phyloP scores from a whole-genome alignment of 2,113 vertebrate species.

The Reinhardtius hippoglossoides region DNA sequence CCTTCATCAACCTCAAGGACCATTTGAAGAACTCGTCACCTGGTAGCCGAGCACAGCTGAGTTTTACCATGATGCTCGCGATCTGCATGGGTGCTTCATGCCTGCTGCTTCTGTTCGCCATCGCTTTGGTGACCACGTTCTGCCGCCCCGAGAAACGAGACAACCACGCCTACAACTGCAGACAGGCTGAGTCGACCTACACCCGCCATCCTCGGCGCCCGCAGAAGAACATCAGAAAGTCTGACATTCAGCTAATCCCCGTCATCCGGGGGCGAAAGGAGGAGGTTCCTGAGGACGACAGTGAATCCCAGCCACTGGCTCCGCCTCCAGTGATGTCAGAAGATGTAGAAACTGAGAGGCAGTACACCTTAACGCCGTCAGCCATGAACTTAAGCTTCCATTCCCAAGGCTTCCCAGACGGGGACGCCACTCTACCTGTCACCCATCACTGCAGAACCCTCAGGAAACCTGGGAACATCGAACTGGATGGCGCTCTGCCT shows the following conservation, averaged over 20 bases:
- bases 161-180: conserved; percentile 92
- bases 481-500: conserved; percentile 72
- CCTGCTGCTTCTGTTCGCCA: conserved; percentile 83
- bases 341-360: conserved; percentile 73
- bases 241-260: conserved; percentile 92
- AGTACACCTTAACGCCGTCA: conserved; percentile 80
- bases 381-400: conserved; percentile 86
- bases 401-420: conserved; percentile 79
- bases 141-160: conserved; percentile 89
- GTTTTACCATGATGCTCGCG: conserved; percentile 80
- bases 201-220: conserved; percentile 91
- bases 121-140: conserved; percentile 85
- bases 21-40: conserved; percentile 85
- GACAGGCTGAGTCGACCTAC: conserved; percentile 90
- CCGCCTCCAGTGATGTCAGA: conserved; percentile 44
- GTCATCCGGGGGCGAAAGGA: conserved; percentile 84
- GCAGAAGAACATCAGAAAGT: conserved; percentile 91
- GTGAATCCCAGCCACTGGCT: conserved; percentile 55
- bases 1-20: conserved; percentile 86
- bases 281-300: conserved; percentile 63
- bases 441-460: conserved; percentile 66
- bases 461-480: conserved; percentile 77
- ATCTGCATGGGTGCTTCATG: conserved; percentile 86
- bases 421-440: conserved; percentile 30
- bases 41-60: conserved; percentile 77